phyloP scores from a whole-genome alignment of 2,113 vertebrate species.

The Grammomys dolichurus region DNA sequence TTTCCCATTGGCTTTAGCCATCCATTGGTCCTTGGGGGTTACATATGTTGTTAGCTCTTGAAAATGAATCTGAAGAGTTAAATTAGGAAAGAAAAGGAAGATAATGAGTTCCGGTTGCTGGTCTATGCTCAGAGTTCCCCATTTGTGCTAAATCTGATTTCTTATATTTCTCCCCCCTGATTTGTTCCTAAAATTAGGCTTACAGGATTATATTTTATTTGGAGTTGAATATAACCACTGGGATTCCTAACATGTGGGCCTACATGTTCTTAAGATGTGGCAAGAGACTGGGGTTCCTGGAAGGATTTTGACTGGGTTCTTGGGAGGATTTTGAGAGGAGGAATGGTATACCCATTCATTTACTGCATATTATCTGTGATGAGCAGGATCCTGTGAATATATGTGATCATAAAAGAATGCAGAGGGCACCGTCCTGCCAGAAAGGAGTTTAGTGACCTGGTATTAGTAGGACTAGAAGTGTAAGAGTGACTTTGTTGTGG shows the following conservation, averaged over 20 bases:
- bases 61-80: constrained; percentile 16
- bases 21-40: neutral
- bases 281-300: neutral
- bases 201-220: neutral
- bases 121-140: neutral
- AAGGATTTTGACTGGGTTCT: neutral
- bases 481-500: neutral
- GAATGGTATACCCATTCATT: constrained; percentile 10
- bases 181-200: constrained; percentile 35
- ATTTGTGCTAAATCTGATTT: constrained; percentile 22
- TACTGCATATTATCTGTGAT: neutral
- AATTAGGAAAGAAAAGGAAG: constrained; percentile 27
- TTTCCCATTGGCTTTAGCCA: constrained; percentile 13
- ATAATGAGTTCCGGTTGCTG: neutral
- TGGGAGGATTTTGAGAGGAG: constrained; percentile 9
- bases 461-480: neutral
- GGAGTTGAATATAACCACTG: neutral
- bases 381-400: constrained; percentile 9
- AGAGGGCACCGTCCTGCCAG: neutral
- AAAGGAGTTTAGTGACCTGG: constrained; percentile 7
- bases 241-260: neutral
- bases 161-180: neutral
- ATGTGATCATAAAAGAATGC: constrained; percentile 2
- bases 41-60: neutral
- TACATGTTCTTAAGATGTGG: neutral